Percentiles rank a stretch among this genome's conserved stretches.
Conservation (phyloP, 2,888 invertebrate species). For the Leucozona laternaria region DNA sequence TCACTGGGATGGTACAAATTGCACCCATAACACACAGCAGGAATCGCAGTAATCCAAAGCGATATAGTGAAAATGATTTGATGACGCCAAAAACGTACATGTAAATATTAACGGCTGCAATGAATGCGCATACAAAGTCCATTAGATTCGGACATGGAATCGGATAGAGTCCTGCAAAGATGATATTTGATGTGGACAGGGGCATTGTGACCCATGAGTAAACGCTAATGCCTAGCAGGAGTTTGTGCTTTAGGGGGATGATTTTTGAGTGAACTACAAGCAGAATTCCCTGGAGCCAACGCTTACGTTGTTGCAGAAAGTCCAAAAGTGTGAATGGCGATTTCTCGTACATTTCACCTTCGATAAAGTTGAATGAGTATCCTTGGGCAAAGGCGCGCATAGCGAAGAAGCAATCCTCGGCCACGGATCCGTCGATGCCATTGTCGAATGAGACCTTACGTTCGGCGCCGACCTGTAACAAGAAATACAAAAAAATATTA, state of each 20-base stretch:
- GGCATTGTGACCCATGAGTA: conserved; percentile 99
- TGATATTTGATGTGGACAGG: conserved; percentile 94
- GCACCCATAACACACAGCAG: conserved; percentile 93
- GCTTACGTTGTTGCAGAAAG: conserved; percentile 97
- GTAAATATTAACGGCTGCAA: conserved; percentile 97
- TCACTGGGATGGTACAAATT: conserved; percentile 95
- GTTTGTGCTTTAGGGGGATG: conserved; percentile 91
- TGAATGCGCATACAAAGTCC: conserved; percentile 94
- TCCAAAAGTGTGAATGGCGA: conserved; percentile 97
- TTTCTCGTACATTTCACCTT: conserved; percentile 99
- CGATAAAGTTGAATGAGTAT: conserved; percentile 96
- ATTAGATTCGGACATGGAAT: conserved; percentile 93
- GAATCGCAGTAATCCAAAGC: conserved; percentile 92
- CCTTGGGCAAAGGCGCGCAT: conserved; percentile 97
- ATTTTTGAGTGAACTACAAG: conserved; percentile 94
- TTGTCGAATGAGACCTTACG: conserved; percentile 97
- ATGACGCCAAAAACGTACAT: conserved; percentile 99
- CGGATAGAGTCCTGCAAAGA: conserved; percentile 93
- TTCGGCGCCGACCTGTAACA: conserved; percentile 93
- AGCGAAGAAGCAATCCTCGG: conserved; percentile 98
- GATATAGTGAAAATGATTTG: conserved; percentile 95
- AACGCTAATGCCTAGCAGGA: conserved; percentile 93
- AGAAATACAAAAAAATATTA: conserved; percentile 30
- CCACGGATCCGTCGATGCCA: conserved; percentile 98
- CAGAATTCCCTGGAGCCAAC: conserved; percentile 97